Conservation (phyloP, 2,113 vertebrate species). For the Dromiciops gliroides region DNA sequence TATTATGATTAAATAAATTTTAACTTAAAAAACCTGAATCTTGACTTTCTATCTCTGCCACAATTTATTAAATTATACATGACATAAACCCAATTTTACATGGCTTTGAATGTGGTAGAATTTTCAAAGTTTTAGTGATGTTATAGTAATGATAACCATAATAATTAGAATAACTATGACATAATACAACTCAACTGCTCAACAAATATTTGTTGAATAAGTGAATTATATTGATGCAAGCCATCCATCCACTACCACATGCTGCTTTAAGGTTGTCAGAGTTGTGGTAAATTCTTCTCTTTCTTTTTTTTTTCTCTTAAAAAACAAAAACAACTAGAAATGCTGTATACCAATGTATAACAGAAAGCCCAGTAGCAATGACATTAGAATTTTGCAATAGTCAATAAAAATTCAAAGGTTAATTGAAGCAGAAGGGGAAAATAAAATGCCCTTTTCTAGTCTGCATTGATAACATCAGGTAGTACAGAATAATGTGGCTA, state of each 20-base stretch:
- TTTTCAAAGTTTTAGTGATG: background rate
- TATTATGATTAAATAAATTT: background rate
- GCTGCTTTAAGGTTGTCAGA: background rate
- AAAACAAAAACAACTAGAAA: background rate
- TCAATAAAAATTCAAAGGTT: conserved; percentile 29
- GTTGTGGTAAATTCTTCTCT: background rate
- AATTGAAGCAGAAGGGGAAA: conserved; percentile 15
- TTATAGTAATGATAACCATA: background rate
- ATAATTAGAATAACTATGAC: background rate
- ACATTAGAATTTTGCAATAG: background rate
- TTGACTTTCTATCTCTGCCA: background rate
- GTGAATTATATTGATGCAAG: background rate
- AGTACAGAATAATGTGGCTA: background rate
- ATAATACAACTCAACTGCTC: background rate
- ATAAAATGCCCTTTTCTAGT: background rate
- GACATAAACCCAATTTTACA: background rate
- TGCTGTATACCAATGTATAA: conserved; percentile 9
- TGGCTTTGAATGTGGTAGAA: background rate
- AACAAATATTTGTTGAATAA: background rate
- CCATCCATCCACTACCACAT: background rate
- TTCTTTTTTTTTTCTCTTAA: background rate
- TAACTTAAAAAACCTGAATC: background rate
- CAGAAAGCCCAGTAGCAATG: background rate
- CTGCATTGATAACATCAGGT: background rate
- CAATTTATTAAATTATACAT: background rate